phyloP scores from a whole-genome alignment of 2,113 vertebrate species.

The Amphilophus citrinellus region DNA sequence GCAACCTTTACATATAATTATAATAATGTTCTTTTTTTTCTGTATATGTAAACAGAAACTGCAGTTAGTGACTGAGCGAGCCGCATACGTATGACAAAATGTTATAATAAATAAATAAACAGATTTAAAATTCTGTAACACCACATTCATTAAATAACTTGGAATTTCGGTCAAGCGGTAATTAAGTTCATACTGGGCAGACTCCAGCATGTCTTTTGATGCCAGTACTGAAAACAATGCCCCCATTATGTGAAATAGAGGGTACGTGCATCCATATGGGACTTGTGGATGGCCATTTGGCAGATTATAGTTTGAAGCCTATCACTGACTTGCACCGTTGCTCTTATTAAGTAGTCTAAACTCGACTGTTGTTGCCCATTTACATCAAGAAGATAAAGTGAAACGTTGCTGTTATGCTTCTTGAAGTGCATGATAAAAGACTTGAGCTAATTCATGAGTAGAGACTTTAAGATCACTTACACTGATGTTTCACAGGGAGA shows the following conservation, averaged over 20 bases:
- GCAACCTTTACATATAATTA: not conserved
- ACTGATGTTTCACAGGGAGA: not conserved
- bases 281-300: accelerated
- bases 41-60: not conserved
- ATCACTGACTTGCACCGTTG: not conserved
- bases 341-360: not conserved
- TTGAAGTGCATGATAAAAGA: accelerated
- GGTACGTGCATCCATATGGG: not conserved
- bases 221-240: not conserved
- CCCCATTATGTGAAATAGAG: not conserved
- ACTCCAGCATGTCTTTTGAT: not conserved
- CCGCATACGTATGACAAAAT: not conserved
- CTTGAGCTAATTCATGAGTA: not conserved
- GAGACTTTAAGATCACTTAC: not conserved
- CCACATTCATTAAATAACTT: not conserved
- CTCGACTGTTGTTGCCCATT: not conserved
- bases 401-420: not conserved
- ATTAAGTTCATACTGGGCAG: not conserved
- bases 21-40: not conserved
- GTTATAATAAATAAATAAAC: not conserved
- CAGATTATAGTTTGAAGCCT: not conserved
- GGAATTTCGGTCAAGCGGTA: not conserved
- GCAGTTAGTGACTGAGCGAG: not conserved
- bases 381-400: not conserved
- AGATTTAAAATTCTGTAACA: not conserved